A percentile compares a stretch with the other conserved stretches of the same genome.
Conservation (phyloP, 2,888 invertebrate species). For the Ophonus ardosiacus region DNA sequence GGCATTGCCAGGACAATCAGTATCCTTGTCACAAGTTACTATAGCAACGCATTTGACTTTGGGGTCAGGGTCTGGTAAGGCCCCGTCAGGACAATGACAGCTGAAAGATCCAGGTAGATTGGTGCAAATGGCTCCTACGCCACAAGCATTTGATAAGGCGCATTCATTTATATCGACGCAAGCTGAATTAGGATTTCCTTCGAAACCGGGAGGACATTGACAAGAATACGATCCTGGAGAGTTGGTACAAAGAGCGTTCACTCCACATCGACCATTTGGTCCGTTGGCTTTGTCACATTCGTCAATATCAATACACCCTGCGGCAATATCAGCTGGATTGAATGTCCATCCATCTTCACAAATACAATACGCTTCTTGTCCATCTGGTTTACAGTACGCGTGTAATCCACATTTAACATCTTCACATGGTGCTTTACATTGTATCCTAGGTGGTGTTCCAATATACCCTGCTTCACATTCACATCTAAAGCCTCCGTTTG, state of each 20-base stretch:
- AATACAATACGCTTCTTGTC: constrained; percentile 92
- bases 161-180: constrained; percentile 93
- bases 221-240: constrained; percentile 88
- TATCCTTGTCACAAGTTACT: constrained; percentile 85
- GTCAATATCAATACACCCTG: constrained; percentile 93
- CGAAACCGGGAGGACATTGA: constrained; percentile 89
- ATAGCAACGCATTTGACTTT: constrained; percentile 89
- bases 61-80: constrained; percentile 90
- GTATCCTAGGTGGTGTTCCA: constrained; percentile 87
- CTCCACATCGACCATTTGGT: constrained; percentile 90
- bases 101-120: constrained; percentile 87
- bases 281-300: constrained; percentile 91
- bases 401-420: constrained; percentile 93
- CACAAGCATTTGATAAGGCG: constrained; percentile 83
- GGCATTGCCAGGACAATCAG: constrained; percentile 93
- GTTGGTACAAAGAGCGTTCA: constrained; percentile 89
- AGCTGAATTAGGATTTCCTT: constrained; percentile 89
- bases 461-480: constrained; percentile 90
- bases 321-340: constrained; percentile 91
- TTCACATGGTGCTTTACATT: constrained; percentile 94
- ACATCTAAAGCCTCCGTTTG: constrained; percentile 88
- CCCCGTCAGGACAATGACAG: constrained; percentile 90
- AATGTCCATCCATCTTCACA: constrained; percentile 97
- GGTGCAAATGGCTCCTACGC: constrained; percentile 87
- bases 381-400: constrained; percentile 92